These are phyloP conservation scores for Dryoscopus gambensis DNA, from an alignment of 2,113 vertebrate genomes.

Conservation along the genomic window DNA sequence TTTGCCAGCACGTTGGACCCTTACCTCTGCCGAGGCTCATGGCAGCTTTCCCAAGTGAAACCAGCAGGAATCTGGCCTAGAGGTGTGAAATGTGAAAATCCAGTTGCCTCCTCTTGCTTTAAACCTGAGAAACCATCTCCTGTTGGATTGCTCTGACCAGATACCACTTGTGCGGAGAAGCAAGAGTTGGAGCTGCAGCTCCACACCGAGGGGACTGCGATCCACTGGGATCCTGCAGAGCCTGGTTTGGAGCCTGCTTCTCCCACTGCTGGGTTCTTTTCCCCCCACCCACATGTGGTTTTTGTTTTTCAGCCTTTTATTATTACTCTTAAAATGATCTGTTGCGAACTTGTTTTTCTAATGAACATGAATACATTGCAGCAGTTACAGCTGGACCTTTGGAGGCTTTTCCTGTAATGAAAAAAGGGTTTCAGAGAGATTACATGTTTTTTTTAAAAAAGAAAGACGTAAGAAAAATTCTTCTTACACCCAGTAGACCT, in stretches of 20 bases:
- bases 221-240: background rate
- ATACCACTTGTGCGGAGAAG: background rate
- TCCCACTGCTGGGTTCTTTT: background rate
- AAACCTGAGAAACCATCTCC: background rate
- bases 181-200: background rate
- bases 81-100: background rate
- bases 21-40: background rate
- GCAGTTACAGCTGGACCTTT: background rate
- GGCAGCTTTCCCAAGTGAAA: background rate
- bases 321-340: conserved; percentile 46
- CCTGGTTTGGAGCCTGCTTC: background rate
- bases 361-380: background rate
- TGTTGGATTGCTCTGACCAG: background rate
- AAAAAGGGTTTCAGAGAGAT: background rate
- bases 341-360: conserved; percentile 43
- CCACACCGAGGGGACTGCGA: background rate
- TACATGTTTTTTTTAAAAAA: background rate
- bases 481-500: background rate
- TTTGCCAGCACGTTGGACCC: background rate
- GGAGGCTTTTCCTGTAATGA: background rate
- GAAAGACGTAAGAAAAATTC: background rate
- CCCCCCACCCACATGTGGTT: background rate
- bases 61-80: background rate
- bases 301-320: conserved; percentile 43
- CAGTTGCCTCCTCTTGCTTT: background rate